Conservation (phyloP, 2,888 invertebrate species). For the Andricus curvator region DNA sequence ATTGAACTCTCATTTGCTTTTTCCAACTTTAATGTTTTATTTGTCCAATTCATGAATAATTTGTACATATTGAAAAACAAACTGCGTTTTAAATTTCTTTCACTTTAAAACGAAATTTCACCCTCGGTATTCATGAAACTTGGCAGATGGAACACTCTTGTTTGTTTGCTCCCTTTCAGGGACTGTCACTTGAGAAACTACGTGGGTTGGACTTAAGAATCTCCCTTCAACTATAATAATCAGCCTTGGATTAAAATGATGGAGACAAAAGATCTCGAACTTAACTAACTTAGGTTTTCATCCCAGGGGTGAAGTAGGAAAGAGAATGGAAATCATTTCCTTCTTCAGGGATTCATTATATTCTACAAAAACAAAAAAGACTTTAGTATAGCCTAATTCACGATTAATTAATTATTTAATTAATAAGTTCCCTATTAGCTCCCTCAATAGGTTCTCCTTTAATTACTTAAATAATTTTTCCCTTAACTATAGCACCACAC, state of each 20-base stretch:
- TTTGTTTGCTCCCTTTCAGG: constrained; percentile 31
- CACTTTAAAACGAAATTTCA: not conserved
- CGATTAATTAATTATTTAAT: not conserved
- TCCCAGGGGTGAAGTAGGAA: not conserved
- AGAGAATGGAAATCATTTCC: constrained; percentile 5
- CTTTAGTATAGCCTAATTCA: not conserved
- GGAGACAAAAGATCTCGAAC: constrained; percentile 21
- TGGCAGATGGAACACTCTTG: not conserved
- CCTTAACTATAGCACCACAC: not conserved
- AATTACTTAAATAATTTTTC: not conserved
- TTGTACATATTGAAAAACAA: too few species aligned
- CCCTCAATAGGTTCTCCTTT: not conserved
- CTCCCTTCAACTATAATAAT: constrained; percentile 31
- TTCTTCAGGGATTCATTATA: constrained; percentile 22
- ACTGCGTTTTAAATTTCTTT: not conserved
- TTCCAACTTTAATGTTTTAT: not conserved
- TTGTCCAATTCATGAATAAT: not conserved
- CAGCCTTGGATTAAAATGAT: constrained; percentile 29
- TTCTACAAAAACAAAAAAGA: not conserved
- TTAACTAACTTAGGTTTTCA: constrained; percentile 26
- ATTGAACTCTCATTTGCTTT: not conserved
- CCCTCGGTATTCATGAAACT: not conserved
- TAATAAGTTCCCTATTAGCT: not conserved
- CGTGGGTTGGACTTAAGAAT: constrained; percentile 3
- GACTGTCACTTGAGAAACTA: constrained; percentile 23